Base-by-base conservation (phyloP, 2,113 vertebrate species). In the Tautogolabrus adspersus region DNA sequence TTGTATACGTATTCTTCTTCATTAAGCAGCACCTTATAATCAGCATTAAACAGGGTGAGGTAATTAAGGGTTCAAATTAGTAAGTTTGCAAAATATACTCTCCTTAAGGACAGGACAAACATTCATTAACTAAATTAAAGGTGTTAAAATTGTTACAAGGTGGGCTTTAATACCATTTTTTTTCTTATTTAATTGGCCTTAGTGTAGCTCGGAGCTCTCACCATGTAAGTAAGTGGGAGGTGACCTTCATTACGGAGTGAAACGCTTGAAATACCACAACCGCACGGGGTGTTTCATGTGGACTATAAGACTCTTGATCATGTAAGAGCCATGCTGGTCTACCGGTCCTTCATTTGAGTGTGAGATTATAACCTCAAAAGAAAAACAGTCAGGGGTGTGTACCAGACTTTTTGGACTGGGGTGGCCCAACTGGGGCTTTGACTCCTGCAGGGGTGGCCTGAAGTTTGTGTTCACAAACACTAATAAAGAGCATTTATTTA, bases 21-120 rank as follows among this genome's bases (percentile, higher is more conserved):
- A 47, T 74, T 57, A 67, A 38, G 40, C 26, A 72, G 52, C 38
- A 30, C 11, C 10, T n/a, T 72, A 59, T 47, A 75, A 37, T 57
- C 46, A 8, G 47, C 54, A 54, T 26, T 16, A 37, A 21, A 47
- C 46, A 47, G n/a, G 34, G 40, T 13, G 49, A 54, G 23, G n/a
- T 46, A 54, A 47, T 22, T n/a, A 47, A 58, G 12, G 1, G 5
- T 55, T 78, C 22, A 58, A 23, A 42, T 40, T 1, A 40, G 38
- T 40, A 1, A 6, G 38, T 40, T 40, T 40, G 38, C 10, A 10
- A 7, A 40, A 10, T 40, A 10, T 40, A 40, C 38, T 4, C 10
- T 40, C 6, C 2, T 40, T 40, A 40, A 10, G n/a, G 15, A 22
- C 7, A 63, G 62, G 12, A 23, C 10, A 56, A n/a, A 23, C 22